A percentile compares a stretch with the other conserved stretches of the same genome.
These are phyloP conservation scores for Neosalanx taihuensis DNA, from an alignment of 2,797 vertebrate genomes.

Conservation along the genomic window DNA sequence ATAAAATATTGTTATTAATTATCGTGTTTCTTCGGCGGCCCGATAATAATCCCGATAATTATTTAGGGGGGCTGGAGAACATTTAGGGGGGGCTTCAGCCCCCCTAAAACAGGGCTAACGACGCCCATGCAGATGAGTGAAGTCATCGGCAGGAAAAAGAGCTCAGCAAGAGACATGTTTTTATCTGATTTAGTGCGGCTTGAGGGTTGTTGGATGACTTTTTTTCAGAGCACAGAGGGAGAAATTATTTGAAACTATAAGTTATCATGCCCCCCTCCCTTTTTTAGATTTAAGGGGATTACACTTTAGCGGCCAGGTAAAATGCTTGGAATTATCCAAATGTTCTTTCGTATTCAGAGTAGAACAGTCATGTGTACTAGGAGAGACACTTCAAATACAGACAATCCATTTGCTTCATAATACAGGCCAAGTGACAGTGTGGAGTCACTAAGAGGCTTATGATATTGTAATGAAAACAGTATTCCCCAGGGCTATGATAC, in stretches of 20 bases:
- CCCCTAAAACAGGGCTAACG: too few relatives aligned
- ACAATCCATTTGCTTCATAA: slow-evolving; percentile 11
- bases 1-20: too few relatives aligned
- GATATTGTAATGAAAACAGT: slow-evolving; percentile 18
- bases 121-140: slow-evolving; percentile 2
- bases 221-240: neutral
- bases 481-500: slow-evolving; percentile 15
- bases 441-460: slow-evolving; percentile 14
- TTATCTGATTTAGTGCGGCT: neutral
- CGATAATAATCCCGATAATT: too few relatives aligned
- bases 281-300: neutral
- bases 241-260: neutral
- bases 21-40: too few relatives aligned
- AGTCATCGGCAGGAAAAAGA: neutral
- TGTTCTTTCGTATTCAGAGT: slow-evolving; percentile 12
- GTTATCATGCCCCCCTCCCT: neutral
- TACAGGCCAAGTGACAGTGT: slow-evolving; percentile 13
- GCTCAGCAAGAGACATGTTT: neutral
- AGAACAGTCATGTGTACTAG: slow-evolving; percentile 7
- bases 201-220: neutral
- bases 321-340: slow-evolving; percentile 10
- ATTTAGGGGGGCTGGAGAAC: too few relatives aligned
- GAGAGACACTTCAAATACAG: slow-evolving; percentile 7
- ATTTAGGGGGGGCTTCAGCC: too few relatives aligned
- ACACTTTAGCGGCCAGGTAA: neutral